These are phyloP conservation scores for Bilobella aurantiaca DNA, from an alignment of 1,140 invertebrate genomes.

Conservation along the genomic window DNA sequence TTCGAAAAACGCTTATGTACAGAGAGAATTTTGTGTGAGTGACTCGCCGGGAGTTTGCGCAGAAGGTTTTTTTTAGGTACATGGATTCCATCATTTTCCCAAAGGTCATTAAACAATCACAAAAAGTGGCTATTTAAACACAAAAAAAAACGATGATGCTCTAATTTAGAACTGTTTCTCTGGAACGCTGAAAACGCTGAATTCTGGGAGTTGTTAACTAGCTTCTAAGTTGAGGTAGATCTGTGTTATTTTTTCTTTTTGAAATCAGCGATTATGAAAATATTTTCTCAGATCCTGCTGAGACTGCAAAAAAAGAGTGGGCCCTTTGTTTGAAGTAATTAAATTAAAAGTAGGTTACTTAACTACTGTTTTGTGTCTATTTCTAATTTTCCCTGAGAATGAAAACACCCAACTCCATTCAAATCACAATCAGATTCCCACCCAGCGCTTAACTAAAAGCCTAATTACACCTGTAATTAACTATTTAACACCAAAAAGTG, in stretches of 20 bases:
- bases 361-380: no score
- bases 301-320: background rate
- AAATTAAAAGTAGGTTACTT: background rate
- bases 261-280: background rate
- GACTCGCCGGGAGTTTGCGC: background rate
- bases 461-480: background rate
- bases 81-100: background rate
- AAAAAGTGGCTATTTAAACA: background rate
- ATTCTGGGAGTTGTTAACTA: background rate
- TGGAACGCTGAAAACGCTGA: background rate
- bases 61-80: background rate
- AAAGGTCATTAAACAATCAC: no score
- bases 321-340: background rate
- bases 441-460: background rate
- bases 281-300: background rate
- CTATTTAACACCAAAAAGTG: background rate
- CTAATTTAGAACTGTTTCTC: background rate
- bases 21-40: no score
- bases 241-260: background rate
- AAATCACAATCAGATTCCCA: background rate
- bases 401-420: background rate
- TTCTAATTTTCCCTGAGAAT: background rate
- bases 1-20: no score
- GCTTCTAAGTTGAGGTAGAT: background rate
- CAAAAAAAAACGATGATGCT: background rate